These are phyloP conservation scores for Drosophila peninsularis DNA, from an alignment of 2,888 invertebrate genomes.

Conservation along the genomic window DNA sequence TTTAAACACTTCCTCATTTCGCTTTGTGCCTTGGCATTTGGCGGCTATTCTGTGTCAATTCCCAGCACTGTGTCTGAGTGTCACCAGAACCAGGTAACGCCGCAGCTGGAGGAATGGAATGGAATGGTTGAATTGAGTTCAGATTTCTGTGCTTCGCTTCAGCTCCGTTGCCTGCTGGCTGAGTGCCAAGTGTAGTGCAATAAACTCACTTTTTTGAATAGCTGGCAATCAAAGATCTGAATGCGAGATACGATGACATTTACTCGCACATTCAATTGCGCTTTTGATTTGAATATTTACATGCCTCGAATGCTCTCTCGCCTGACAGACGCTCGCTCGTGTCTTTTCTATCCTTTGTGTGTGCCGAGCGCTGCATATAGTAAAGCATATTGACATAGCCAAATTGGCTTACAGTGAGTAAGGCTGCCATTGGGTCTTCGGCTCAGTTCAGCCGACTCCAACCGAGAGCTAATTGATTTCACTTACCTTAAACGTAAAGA, in stretches of 20 bases:
- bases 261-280: conserved; percentile 80
- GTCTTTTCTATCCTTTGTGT: conserved; percentile 46
- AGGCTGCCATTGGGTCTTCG: conserved; percentile 45
- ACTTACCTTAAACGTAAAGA: conserved; percentile 50
- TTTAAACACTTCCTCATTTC: conserved; percentile 76
- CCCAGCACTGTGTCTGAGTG: conserved; percentile 75
- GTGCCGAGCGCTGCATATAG: conserved; percentile 20
- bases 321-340: conserved; percentile 22
- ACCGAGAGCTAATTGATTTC: conserved; percentile 62
- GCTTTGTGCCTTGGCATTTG: conserved; percentile 72
- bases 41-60: conserved; percentile 78
- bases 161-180: conserved; percentile 51
- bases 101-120: conserved; percentile 7
- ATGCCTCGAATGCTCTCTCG: conserved; percentile 48
- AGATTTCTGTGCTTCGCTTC: conserved; percentile 1
- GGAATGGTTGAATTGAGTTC: conserved; percentile 62
- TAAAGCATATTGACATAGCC: conserved; percentile 67
- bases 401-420: conserved; percentile 64
- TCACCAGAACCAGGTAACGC: conserved; percentile 51
- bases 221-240: conserved; percentile 80
- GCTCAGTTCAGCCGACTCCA: conserved; percentile 8
- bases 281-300: conserved; percentile 81
- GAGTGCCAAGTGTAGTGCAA: conserved; percentile 80
- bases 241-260: conserved; percentile 80
- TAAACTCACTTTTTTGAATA: conserved; percentile 74